phyloP scores from a whole-genome alignment of 2,113 vertebrate species.

The Ginglymostoma cirratum region DNA sequence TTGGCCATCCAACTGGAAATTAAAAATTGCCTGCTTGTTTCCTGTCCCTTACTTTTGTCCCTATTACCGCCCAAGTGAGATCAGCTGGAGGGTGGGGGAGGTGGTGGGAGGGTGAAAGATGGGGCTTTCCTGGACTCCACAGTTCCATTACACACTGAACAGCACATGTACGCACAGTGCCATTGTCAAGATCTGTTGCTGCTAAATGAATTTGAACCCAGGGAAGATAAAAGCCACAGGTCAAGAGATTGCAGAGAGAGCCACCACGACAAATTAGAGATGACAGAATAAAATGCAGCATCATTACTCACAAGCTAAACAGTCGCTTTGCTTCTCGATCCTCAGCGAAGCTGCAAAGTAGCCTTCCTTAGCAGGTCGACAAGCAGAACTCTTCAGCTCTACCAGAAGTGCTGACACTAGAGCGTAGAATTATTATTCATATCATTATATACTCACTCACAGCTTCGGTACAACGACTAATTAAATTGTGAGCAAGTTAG shows the following conservation, averaged over 20 bases:
- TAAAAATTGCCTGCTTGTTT: neutral
- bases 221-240: neutral
- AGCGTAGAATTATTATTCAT: neutral
- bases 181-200: neutral
- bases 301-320: neutral
- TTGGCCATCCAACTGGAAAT: neutral
- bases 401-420: neutral
- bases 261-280: neutral
- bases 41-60: neutral
- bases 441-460: constrained; percentile 6
- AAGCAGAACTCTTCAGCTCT: neutral
- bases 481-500: neutral
- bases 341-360: neutral
- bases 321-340: neutral
- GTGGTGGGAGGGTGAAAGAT: neutral
- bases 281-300: neutral
- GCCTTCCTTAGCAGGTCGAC: neutral
- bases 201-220: no score
- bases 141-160: neutral
- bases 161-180: neutral
- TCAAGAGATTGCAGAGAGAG: neutral
- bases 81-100: neutral
- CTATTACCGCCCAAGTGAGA: neutral
- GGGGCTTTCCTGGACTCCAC: neutral
- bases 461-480: neutral